Evolutionary conservation across 2,113 vertebrate species (phyloP).

Genomic region (Pitta sordida): DNA sequence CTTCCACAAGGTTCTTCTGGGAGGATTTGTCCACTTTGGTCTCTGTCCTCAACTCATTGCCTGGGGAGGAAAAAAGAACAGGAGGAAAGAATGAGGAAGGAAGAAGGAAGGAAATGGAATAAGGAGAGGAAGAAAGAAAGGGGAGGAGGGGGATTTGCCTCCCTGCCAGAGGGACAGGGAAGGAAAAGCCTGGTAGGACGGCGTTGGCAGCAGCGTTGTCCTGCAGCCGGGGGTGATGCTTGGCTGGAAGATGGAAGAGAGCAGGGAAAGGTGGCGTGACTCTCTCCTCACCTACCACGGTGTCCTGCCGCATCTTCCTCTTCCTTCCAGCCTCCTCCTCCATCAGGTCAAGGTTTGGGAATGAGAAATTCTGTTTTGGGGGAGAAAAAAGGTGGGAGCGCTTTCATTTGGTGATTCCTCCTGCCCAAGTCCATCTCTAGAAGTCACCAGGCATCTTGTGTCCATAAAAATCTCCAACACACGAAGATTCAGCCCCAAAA

Average conservation of each 20-base stretch:
- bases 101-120: neutral
- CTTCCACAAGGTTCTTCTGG: neutral
- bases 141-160: neutral
- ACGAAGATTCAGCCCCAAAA: neutral
- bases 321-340: neutral
- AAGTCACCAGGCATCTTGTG: neutral
- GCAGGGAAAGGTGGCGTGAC: neutral
- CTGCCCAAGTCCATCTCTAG: neutral
- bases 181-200: neutral
- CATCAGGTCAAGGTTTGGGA: neutral
- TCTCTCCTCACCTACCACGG: neutral
- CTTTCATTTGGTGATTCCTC: neutral
- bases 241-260: neutral
- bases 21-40: neutral
- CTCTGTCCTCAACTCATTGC: neutral
- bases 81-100: too few species aligned
- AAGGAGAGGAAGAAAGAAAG: neutral
- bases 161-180: neutral
- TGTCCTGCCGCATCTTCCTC: neutral
- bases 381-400: neutral
- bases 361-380: neutral
- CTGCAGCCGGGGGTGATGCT: accelerated
- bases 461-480: neutral
- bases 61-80: neutral
- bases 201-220: accelerated